Evolutionary conservation across 2,888 invertebrate genomes (phyloP), one percentile per base, ranked within the genome.

Genomic region (Dicyrtomina minuta): DNA sequence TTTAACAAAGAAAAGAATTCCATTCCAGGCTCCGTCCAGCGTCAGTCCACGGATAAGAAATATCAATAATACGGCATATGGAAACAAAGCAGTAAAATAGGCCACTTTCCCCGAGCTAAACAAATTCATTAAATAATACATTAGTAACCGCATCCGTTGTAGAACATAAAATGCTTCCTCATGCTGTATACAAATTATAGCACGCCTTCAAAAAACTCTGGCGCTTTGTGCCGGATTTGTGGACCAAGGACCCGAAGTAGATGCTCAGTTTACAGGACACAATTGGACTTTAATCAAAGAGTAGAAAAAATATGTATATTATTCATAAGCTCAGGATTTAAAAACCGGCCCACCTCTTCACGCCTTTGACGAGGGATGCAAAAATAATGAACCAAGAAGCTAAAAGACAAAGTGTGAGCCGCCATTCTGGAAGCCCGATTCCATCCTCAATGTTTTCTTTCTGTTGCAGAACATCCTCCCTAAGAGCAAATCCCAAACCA

Each of bases 71-170:
- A 93, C 88, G 5, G 90, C 85, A 79, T 91, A 92, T 0, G 93
- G 93, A 81, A 93, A 92, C 2, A 93, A 26, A 0, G 94, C 94
- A n/a, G 94, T 88, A 82, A 95, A 91, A 82, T 94, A 95, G 0
- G 93, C 88, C 0, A 89, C 90, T 82, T 91, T 91, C 26, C 74
- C 74, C 15, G 71, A 71, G 59, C 68, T 71, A 46, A 62, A 60
- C 3, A 10, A 58, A 56, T 12, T 17, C n/a, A 24, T 10, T 12
- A 56, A 8, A 22, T 56, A 17, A 56, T 24, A 56, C 10, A 56
- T 12, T 12, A 22, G 13, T 56, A 51, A 51, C 17, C n/a, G n/a
- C n/a, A n/a, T n/a, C 8, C 8, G 3, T 33, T 33, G 33, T 5
- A 33, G 3, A 3, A 33, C 4, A 5, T 5, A 33, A 33, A 33